These are phyloP conservation scores for Maniola jurtina DNA, from an alignment of 1,140 invertebrate species.

Conservation along the genomic window DNA sequence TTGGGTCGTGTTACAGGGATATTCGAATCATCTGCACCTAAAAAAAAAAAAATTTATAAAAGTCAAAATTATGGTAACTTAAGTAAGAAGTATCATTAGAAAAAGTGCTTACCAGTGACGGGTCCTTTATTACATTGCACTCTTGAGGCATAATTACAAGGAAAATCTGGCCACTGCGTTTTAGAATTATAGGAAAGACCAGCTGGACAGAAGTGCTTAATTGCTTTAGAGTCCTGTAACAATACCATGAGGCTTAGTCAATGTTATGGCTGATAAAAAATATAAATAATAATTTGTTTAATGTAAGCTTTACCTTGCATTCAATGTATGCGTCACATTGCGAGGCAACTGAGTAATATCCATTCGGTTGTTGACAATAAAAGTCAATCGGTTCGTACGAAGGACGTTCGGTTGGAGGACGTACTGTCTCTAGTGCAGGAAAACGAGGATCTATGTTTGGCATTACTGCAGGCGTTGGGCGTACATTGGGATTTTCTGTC, in stretches of 20 bases:
- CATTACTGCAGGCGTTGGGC: too few relatives aligned
- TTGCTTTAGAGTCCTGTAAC: slow-evolving; percentile 40
- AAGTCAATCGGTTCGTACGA: slow-evolving; percentile 26
- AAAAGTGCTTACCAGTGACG: not conserved
- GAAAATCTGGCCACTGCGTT: slow-evolving; percentile 41
- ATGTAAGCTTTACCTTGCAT: slow-evolving; percentile 47
- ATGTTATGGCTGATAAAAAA: not conserved
- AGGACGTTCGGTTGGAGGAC: not conserved
- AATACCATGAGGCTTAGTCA: slow-evolving; percentile 5
- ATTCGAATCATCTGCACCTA: too few relatives aligned
- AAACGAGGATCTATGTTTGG: not conserved
- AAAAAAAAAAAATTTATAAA: too few relatives aligned
- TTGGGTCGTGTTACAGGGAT: too few relatives aligned
- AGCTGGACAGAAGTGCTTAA: slow-evolving; percentile 43
- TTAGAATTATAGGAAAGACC: slow-evolving; percentile 50
- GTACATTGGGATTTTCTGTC: too few relatives aligned
- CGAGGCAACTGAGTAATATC: slow-evolving; percentile 39
- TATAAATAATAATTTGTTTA: not conserved
- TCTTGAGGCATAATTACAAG: slow-evolving; percentile 40
- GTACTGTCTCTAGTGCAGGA: not conserved
- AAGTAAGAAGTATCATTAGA: too few relatives aligned
- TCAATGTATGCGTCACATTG: slow-evolving; percentile 50
- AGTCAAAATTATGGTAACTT: too few relatives aligned
- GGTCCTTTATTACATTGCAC: not conserved
- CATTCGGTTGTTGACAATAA: slow-evolving; percentile 36